Conservation (phyloP, 2,888 invertebrate genomes). For the Lysandra bellargus region DNA sequence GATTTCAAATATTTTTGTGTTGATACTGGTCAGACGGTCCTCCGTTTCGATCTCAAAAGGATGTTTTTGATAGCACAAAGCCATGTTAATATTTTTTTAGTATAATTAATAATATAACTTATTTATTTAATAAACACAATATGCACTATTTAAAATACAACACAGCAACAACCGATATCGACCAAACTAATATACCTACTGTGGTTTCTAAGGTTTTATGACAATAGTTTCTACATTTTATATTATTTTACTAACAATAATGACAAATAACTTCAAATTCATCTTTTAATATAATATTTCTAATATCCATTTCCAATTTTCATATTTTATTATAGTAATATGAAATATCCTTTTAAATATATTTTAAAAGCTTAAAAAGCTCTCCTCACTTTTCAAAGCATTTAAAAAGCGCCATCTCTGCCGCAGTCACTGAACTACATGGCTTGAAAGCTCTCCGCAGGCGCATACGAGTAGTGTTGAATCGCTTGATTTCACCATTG, state of each 20-base stretch:
- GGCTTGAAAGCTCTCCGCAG: conserved; percentile 70
- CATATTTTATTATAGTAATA: not conserved
- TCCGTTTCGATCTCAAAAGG: conserved; percentile 75
- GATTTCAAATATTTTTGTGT: conserved; percentile 90
- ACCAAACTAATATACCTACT: not conserved
- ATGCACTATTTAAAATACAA: conserved; percentile 44
- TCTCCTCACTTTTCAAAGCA: conserved; percentile 50
- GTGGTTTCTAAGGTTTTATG: not conserved
- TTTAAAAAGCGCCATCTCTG: conserved; percentile 65
- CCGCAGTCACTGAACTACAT: conserved; percentile 51
- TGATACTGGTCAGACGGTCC: conserved; percentile 81
- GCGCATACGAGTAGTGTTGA: conserved; percentile 63
- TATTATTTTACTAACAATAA: not conserved
- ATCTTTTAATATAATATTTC: not conserved
- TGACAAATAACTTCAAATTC: too few relatives aligned
- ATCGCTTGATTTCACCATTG: conserved; percentile 79
- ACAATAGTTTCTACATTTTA: not conserved
- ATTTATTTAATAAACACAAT: not conserved
- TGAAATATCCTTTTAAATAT: not conserved
- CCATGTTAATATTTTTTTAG: conserved; percentile 43
- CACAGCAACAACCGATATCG: not conserved
- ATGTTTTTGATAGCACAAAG: conserved; percentile 73
- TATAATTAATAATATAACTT: not conserved
- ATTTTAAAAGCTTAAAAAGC: conserved; percentile 27
- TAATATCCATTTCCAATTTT: not conserved